phyloP scores from a whole-genome alignment of 2,797 vertebrate species.

The Aeoliscus strigatus region DNA sequence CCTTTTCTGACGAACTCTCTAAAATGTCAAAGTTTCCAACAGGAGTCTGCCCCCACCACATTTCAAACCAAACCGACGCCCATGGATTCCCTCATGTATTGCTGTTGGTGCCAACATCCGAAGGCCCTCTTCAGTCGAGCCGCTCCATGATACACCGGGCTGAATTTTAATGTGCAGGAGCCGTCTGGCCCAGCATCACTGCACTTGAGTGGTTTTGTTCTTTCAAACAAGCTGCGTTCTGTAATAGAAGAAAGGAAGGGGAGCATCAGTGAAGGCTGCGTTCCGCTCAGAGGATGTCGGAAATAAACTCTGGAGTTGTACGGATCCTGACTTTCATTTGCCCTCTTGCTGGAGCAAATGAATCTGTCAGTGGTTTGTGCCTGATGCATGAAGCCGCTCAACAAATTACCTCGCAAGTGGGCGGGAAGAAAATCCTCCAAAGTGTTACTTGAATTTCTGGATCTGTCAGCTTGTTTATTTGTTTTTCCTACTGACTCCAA shows the following conservation, averaged over 20 bases:
- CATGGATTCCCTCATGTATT: too few species aligned
- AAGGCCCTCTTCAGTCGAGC: conserved; percentile 31
- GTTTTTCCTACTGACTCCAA: background rate
- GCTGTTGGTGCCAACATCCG: conserved; percentile 38
- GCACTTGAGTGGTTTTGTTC: conserved; percentile 19
- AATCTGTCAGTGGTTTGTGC: conserved; percentile 14
- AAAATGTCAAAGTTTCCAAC: too few species aligned
- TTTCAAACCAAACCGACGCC: too few species aligned
- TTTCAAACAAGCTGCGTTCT: conserved; percentile 16
- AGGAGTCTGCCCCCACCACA: too few species aligned
- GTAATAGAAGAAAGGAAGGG: conserved; percentile 26
- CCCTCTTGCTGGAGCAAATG: conserved; percentile 31
- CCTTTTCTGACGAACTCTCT: too few species aligned
- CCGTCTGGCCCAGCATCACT: background rate
- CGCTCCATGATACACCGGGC: conserved; percentile 7
- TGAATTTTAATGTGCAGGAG: conserved; percentile 25
- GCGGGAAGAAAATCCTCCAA: background rate
- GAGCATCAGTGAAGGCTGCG: conserved; percentile 7
- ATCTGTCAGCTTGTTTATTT: background rate
- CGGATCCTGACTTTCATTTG: conserved; percentile 46
- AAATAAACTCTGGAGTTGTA: conserved; percentile 28
- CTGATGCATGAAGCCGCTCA: conserved; percentile 15
- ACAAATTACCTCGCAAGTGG: background rate
- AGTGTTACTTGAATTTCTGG: background rate
- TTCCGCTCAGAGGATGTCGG: conserved; percentile 6